Conservation (phyloP, 2,888 invertebrate genomes). For the Cantharis lateralis region DNA sequence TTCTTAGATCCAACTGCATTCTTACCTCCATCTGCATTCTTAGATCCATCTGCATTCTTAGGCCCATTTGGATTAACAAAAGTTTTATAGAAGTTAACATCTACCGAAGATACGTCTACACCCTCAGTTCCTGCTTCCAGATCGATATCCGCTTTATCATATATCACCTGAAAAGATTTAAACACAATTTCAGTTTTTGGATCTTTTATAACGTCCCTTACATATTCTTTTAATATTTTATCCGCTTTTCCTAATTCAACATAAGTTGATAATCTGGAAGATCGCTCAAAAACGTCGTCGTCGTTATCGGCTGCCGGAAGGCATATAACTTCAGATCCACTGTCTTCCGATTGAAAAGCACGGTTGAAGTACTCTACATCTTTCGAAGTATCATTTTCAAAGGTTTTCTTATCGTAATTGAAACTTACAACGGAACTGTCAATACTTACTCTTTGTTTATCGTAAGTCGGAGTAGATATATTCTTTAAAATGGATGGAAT, state of each 20-base stretch:
- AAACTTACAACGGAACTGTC: background rate
- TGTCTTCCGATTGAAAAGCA: background rate
- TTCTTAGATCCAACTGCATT: too few relatives aligned
- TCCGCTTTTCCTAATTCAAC: background rate
- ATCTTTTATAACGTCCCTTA: background rate
- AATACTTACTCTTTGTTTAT: background rate
- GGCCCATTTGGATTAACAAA: constrained; percentile 39
- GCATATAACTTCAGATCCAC: background rate
- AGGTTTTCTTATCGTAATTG: background rate
- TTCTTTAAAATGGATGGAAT: background rate
- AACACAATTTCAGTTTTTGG: constrained; percentile 6
- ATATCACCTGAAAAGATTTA: constrained; percentile 27
- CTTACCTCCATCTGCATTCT: too few relatives aligned
- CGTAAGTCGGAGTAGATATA: background rate
- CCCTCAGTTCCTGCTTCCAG: background rate
- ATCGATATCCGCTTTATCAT: background rate
- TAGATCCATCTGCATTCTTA: too few relatives aligned
- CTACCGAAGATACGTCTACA: constrained; percentile 20
- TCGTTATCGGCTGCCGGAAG: background rate
- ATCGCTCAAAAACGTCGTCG: background rate
- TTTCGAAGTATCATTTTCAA: background rate
- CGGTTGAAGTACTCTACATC: background rate
- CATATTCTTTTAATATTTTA: background rate
- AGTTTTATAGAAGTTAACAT: constrained; percentile 37
- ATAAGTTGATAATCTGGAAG: background rate